Evolutionary conservation across 2,888 invertebrate species (phyloP), one percentile per base, ranked within the genome.

Genomic region (Lithosia quadra): DNA sequence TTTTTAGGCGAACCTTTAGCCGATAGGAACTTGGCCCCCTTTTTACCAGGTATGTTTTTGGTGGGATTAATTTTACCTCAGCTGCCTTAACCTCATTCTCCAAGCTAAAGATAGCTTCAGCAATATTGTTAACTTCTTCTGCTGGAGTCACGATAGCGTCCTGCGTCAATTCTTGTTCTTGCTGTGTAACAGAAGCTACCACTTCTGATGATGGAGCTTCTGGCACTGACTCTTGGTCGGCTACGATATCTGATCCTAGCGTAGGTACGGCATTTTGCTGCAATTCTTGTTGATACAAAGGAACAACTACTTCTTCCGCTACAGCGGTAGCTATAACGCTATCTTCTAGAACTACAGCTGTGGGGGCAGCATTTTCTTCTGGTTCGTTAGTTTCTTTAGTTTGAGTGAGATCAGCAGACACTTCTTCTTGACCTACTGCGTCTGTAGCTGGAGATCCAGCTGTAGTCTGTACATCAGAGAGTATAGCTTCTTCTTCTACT

Each of bases 51-150:
- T n/a, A n/a, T n/a, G n/a, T n/a, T n/a, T n/a, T n/a, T n/a, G n/a
- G n/a, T n/a, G n/a, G n/a, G n/a, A n/a, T n/a, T n/a, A 28, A 28
- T 33, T 10, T 55, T 69, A 93, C 93, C 91, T 93, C 88, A 77
- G 86, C 78, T 53, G 84, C 75, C 69, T 87, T 87, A 43, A 86
- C 81, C 71, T 92, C 91, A n/a, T 87, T 88, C 59, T 92, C 92
- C 73, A 93, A 81, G 66, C 82, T 87, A 18, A 82, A 80, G 1
- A 94, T 77, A 34, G 89, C 83, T 3, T 91, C 91, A 53, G 89
- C 91, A 34, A 93, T 90, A 66, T 90, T 92, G 43, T 88, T 86
- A 0, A 87, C 71, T 39, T 77, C 71, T 62, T 82, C 79, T 0
- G 67, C 72, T 0, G 73, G 75, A 22, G 69, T 72, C n/a, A 76